Base-by-base conservation (phyloP, 2,797 vertebrate genomes). In the Rhincodon typus region DNA sequence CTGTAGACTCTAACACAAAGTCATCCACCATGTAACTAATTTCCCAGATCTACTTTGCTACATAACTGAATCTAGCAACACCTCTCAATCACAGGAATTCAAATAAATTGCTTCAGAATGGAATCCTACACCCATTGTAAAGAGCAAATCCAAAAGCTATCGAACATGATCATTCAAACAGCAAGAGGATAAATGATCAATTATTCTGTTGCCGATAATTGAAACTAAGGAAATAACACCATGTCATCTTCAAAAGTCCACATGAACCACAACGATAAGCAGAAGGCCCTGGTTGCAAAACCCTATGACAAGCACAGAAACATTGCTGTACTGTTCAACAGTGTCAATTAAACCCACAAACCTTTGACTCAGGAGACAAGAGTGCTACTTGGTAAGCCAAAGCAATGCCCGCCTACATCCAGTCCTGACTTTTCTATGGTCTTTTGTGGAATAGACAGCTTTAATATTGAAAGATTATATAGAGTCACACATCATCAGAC, bases 391-490 rank as follows among this genome's bases (percentile, higher is more conserved):
- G 10, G 4, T 93, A 57, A 67, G 62, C 8, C 62, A 42, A 93
- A 34, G 66, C 62, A 67, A 62, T 25, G 2, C 38, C 62, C 38
- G 1, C 42, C 62, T 91, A 67, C 8, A 19, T 17, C 79, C 19
- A 42, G 23, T 5, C 79, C n/a, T 93, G 62, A 12, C 34, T 67
- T n/a, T n/a, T 34, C 87, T 90, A 17, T 62, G 50, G 53, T 27
- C 53, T 90, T 66, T 25, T n/a, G 38, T 7, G 10, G 6, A n/a
- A 23, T 10, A 42, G 19, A 93, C 19, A 38, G 34, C 1, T 12
- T 93, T 67, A 93, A 38, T 93, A 91, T 91, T 91, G 66, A 91
- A 91, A 91, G 4, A 66, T 66, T 91, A 38, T 23, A 93, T 67
- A 27, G n/a, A 67, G 19, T 38, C 34, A 21, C n/a, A 93, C 90